Percentiles rank a stretch among this genome's conserved stretches.
phyloP scores from a whole-genome alignment of 2,113 vertebrate species.

The Felis chaus region DNA sequence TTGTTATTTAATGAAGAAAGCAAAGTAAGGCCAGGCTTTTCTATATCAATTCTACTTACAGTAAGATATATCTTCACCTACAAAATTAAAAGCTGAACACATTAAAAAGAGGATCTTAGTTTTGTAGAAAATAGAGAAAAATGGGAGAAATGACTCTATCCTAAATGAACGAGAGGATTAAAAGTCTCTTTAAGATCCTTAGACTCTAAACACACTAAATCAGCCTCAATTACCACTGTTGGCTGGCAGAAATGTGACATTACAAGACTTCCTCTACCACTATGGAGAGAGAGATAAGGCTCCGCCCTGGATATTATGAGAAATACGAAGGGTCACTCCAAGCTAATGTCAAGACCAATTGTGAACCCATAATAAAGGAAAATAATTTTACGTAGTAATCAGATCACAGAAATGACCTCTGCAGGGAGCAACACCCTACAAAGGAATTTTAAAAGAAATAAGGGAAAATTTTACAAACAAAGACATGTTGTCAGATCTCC shows the following conservation, averaged over 20 bases:
- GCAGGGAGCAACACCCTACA: not conserved
- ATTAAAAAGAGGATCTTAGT: not conserved
- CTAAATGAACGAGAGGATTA: constrained; percentile 47
- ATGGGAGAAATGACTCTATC: constrained; percentile 22
- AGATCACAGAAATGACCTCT: constrained; percentile 46
- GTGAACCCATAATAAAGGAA: constrained; percentile 61
- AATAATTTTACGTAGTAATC: constrained; percentile 17
- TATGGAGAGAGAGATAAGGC: not conserved
- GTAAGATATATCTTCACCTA: not conserved
- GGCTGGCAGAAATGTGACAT: not conserved
- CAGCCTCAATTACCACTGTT: constrained; percentile 15
- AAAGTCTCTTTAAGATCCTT: constrained; percentile 38
- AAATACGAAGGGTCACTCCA: constrained; percentile 1
- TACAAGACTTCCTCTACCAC: not conserved
- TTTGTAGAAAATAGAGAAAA: constrained; percentile 46
- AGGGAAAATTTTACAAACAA: constrained; percentile 39
- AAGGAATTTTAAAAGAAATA: constrained; percentile 42
- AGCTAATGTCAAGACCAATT: constrained; percentile 43
- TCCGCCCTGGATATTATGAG: not conserved
- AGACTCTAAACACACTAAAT: constrained; percentile 42
- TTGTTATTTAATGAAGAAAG: not conserved
- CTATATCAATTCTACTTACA: constrained; percentile 5
- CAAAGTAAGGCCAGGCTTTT: not conserved
- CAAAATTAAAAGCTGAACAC: not conserved
- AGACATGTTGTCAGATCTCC: not conserved